phyloP scores from a whole-genome alignment of 1,140 invertebrate species.

The Tetraneura akinire region DNA sequence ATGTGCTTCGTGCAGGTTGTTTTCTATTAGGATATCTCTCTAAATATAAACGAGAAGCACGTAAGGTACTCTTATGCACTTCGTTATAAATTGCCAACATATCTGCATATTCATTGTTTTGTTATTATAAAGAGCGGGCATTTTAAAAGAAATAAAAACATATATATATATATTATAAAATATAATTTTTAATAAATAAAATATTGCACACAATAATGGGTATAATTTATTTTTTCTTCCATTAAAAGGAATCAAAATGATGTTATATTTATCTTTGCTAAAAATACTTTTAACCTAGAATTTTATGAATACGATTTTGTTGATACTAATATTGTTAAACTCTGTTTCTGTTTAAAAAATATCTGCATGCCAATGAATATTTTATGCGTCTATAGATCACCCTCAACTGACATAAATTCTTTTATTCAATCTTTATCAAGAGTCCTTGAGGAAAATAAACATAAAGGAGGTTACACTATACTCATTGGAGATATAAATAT shows the following conservation, averaged over 20 bases:
- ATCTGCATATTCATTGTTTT: too few species aligned
- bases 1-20: too few species aligned
- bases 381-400: conserved; percentile 12
- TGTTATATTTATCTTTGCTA: too few species aligned
- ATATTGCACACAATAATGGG: not conserved
- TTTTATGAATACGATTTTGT: conserved; percentile 16
- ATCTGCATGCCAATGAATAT: not conserved
- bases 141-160: too few species aligned
- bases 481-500: conserved; percentile 17
- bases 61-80: too few species aligned
- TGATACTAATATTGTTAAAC: not conserved
- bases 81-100: too few species aligned
- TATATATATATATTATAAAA: too few species aligned
- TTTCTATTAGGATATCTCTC: too few species aligned
- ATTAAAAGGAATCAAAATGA: conserved; percentile 24
- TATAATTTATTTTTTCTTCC: not conserved
- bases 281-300: not conserved
- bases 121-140: too few species aligned
- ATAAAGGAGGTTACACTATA: not conserved
- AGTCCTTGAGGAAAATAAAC: not conserved
- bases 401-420: not conserved
- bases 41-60: too few species aligned
- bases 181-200: too few species aligned
- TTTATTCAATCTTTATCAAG: not conserved
- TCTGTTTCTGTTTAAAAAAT: not conserved